Evolutionary conservation across 2,113 vertebrate species (phyloP).

Genomic region (Trogon melanurus): DNA sequence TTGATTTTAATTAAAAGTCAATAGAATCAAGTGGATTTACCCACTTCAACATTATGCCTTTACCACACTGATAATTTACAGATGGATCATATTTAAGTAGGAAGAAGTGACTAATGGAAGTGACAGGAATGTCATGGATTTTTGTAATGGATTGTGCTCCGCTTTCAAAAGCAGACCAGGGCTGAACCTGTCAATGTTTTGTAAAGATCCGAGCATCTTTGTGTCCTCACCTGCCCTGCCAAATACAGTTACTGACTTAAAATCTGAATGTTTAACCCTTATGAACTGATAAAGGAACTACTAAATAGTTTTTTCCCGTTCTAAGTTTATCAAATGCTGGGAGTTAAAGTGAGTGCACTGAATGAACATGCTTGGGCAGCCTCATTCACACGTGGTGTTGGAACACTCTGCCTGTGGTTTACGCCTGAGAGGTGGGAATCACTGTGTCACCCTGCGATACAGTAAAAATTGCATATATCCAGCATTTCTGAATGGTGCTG

Average conservation of each 20-base stretch:
- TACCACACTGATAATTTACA: not conserved
- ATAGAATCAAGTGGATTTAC: not conserved
- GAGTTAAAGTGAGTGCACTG: not conserved
- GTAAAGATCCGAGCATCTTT: not conserved
- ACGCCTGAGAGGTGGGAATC: not conserved
- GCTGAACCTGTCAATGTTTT: not conserved
- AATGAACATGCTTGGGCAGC: not conserved
- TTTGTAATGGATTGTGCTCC: not conserved
- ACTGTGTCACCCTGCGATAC: not conserved
- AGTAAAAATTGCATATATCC: not conserved
- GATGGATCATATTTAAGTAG: not conserved
- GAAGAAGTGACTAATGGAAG: not conserved
- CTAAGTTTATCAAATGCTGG: not conserved
- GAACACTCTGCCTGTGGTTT: not conserved
- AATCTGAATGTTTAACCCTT: not conserved
- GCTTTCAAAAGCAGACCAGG: not conserved
- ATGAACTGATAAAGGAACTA: not conserved
- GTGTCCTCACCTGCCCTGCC: not conserved
- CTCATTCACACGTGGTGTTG: not conserved
- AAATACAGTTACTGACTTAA: not conserved
- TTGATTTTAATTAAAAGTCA: constrained; percentile 25
- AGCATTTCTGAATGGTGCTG: not conserved
- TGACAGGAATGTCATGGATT: not conserved
- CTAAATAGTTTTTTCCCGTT: not conserved
- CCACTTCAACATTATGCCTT: not conserved